These are phyloP conservation scores for Lampris incognitus DNA, from an alignment of 2,113 vertebrate species.

Conservation along the genomic window DNA sequence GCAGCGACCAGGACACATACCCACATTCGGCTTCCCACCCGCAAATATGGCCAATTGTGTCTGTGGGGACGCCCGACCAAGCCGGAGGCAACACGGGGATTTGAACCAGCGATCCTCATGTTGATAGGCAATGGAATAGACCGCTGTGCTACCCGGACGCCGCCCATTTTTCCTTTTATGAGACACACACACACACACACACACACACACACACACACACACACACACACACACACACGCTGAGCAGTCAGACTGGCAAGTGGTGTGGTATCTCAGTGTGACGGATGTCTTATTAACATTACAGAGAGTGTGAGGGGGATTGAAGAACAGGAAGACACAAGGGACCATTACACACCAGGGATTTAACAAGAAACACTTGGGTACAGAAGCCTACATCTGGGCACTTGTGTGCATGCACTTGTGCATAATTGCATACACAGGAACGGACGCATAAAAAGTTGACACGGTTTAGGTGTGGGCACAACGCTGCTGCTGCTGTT, in stretches of 20 bases:
- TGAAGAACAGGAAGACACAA: neutral
- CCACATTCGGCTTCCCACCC: too few species aligned
- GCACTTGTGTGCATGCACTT: neutral
- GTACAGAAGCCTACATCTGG: too few species aligned
- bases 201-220: constrained; percentile 1
- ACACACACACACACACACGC: constrained; percentile 9
- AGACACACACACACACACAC: constrained; percentile 4
- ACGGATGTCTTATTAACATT: constrained; percentile 26
- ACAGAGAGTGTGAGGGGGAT: neutral
- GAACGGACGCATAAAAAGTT: neutral
- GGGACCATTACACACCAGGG: neutral
- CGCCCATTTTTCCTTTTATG: too few species aligned
- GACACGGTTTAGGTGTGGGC: neutral
- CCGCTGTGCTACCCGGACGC: too few species aligned
- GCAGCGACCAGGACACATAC: too few species aligned
- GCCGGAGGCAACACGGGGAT: too few species aligned
- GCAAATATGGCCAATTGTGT: too few species aligned
- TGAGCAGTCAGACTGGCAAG: neutral
- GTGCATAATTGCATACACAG: neutral
- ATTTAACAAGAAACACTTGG: neutral
- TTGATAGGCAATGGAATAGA: too few species aligned
- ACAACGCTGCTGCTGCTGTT: neutral
- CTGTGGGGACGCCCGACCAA: too few species aligned
- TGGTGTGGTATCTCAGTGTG: constrained; percentile 13
- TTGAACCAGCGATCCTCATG: too few species aligned